Percentiles rank a stretch among this genome's conserved stretches.
Conservation (phyloP, 2,113 vertebrate genomes). For the Panthera uncia region DNA sequence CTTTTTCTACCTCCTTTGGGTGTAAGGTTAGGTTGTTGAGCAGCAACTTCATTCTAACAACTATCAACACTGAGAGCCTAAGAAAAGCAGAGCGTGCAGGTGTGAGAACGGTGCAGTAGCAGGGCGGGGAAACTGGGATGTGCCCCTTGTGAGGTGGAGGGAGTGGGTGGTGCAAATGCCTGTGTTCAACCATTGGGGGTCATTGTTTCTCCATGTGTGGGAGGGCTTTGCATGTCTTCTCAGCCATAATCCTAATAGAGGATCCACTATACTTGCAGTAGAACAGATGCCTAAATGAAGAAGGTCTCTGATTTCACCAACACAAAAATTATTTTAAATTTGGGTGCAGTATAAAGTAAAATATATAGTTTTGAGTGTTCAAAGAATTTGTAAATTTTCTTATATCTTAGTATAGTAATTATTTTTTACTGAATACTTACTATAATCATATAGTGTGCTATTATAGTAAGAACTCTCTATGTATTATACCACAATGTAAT, state of each 20-base stretch:
- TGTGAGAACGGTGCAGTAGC: background rate
- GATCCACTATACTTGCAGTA: background rate
- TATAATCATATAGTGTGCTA: background rate
- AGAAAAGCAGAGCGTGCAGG: background rate
- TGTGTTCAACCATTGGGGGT: constrained; percentile 80
- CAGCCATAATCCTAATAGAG: background rate
- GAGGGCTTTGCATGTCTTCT: background rate
- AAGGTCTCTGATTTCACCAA: constrained; percentile 28
- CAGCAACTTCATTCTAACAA: background rate
- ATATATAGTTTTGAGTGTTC: constrained; percentile 16
- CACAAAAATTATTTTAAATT: background rate
- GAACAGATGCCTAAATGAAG: constrained; percentile 25
- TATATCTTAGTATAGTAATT: constrained; percentile 16
- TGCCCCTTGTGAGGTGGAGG: background rate
- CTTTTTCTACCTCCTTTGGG: too few relatives aligned
- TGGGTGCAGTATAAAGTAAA: background rate
- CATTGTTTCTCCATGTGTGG: constrained; percentile 74
- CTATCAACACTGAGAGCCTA: background rate
- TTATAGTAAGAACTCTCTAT: background rate
- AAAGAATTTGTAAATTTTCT: background rate
- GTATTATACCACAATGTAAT: background rate
- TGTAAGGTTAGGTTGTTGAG: background rate
- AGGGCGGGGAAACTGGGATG: background rate
- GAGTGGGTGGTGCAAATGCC: background rate
- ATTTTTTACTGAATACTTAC: background rate